These are phyloP conservation scores for Halcyon leucocephala DNA, from an alignment of 2,797 vertebrate species.

Conservation along the genomic window DNA sequence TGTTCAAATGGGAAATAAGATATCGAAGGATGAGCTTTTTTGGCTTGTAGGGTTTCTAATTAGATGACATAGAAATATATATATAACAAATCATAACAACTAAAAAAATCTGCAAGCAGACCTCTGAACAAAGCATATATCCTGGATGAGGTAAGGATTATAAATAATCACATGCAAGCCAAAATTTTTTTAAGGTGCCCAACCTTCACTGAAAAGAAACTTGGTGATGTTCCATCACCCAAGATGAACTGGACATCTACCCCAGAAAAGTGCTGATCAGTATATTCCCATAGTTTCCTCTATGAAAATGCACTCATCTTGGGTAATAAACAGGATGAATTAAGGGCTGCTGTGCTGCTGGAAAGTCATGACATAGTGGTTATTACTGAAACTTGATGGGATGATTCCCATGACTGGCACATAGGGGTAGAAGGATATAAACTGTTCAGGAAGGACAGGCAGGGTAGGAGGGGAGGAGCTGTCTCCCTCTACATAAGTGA, in stretches of 20 bases:
- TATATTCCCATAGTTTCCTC: not conserved
- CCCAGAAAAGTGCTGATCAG: not conserved
- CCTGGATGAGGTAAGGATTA: not conserved
- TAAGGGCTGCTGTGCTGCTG: too few relatives aligned
- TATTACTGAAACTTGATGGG: too few relatives aligned
- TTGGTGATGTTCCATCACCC: not conserved
- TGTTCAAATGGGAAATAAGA: not conserved
- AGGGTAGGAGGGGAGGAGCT: too few relatives aligned
- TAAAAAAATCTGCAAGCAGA: not conserved
- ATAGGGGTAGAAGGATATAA: too few relatives aligned
- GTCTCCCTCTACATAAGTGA: too few relatives aligned
- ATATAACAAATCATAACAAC: not conserved
- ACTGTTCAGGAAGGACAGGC: too few relatives aligned
- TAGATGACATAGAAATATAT: not conserved
- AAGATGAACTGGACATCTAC: not conserved
- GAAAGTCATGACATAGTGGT: too few relatives aligned
- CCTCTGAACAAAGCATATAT: not conserved
- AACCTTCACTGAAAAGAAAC: not conserved
- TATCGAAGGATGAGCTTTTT: not conserved
- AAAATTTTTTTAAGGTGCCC: not conserved
- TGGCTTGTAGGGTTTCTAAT: not conserved
- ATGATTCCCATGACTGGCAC: too few relatives aligned
- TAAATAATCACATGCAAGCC: not conserved
- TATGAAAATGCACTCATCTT: too few relatives aligned
- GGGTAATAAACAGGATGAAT: too few relatives aligned